Evolutionary conservation across 2,113 vertebrate genomes (phyloP), one percentile per base, ranked within the genome.

Genomic region (Polypterus senegalus): DNA sequence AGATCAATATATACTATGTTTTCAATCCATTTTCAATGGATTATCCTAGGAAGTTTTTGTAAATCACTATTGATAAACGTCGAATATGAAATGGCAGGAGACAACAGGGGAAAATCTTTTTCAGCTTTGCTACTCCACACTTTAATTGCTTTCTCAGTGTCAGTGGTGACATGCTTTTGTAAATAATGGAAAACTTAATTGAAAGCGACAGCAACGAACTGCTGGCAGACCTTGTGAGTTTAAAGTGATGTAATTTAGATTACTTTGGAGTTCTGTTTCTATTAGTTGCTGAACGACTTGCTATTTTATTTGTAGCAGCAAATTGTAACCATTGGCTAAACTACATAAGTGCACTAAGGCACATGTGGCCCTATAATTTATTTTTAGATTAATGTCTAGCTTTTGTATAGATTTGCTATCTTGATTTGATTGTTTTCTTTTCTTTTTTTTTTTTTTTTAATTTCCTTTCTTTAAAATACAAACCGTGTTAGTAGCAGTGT

Each of bases 151-250:
- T 58, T 58, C 52, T 51, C 46, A 47, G 54, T 66, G 67, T 66
- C 67, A 63, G 58, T 48, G 67, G 53, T 47, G 64, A 61, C 59
- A 61, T 53, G 54, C 10, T 51, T 63, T 69, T 61, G 54, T 60
- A 66, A 69, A 63, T 61, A 69, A 69, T 66, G 61, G 65, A 63
- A 53, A 54, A 54, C 45, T 54, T 63, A 60, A 69, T 62, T 57
- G 58, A 63, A 69, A 58, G 45, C 63, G 64, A 66, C 67, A 66
- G 61, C 46, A 48, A 54, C 55, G 59, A 57, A 63, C 64, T 69
- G 49, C 59, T 51, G 43, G 48, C 45, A 8, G 61, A 57, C 54
- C 54, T 69, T 59, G 51, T 61, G 55, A 44, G 61, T 48, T 51
- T 63, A 62, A 60, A 66, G 48, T 57, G 64, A 48, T 62, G 52